Base-by-base conservation (phyloP, 2,797 vertebrate species). In the Scarus forsteni region DNA sequence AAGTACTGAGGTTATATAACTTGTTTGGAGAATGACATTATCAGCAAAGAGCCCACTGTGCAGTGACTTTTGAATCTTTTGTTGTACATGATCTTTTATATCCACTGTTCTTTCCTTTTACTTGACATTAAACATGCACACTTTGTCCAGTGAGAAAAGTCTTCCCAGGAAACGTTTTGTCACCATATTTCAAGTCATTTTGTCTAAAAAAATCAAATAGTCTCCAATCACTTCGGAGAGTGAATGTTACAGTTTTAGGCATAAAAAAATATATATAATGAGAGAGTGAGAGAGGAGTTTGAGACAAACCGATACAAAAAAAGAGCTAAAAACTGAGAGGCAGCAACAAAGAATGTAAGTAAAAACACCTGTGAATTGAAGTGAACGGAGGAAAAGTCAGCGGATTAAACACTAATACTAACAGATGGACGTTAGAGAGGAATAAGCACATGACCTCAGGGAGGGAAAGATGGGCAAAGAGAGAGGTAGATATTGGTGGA, bases 371-470 rank as follows among this genome's bases (percentile, higher is more conserved):
- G 83, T 57, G 75, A 85, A 70, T 72, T 65, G 61, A 85, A 63
- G 79, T 72, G 83, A 89, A 84, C 14, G 76, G 65, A 79, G 66
- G 53, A 85, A 46, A 73, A 70, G 84, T 81, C 77, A 14, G 74
- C 56, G 54, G 86, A 81, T 84, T 77, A 80, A 85, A 85, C 75
- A 66, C 74, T 92, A 94, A 95, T 0, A 93, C 95, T 74, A 96
- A 94, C 56, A 97, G 95, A 79, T 95, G 95, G 87, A 96, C 93
- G 0, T 93, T 91, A 90, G 94, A 96, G 59, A 94, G 94, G 89
- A 97, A 96, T 85, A 97, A 94, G 96, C 95, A 96, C 93, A 95
- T 93, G 85, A 94, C 95, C 0, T 95, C 92, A 73, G 96, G 93
- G 81, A 96, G 79, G 85, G 27, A 70, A 70, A 84, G 78, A 82